Evolutionary conservation across 2,888 invertebrate genomes (phyloP), one percentile per base, ranked within the genome.

Genomic region (Lasiommata megera): DNA sequence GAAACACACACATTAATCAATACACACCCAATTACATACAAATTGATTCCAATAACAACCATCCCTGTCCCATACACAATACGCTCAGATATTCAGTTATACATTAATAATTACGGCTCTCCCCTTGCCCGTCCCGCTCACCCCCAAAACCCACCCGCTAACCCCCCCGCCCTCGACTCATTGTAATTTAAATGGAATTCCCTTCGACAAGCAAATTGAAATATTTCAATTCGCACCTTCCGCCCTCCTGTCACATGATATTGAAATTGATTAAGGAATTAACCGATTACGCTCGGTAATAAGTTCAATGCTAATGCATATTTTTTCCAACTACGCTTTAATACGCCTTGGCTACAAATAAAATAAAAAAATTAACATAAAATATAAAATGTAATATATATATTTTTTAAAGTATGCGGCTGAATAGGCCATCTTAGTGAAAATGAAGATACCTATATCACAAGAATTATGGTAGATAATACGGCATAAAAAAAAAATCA

Each of bases 161-260:
- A 60, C 51, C 58, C 61, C 64, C 51, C 58, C 66, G 58, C 60
- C 61, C 67, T 62, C 67, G 70, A 70, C 82, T 83, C 86, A 88
- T 88, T 89, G 88, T 88, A 86, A 88, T 88, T 88, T 88, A 88
- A 88, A 88, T 88, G 77, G 87, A 86, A 87, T 88, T 87, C 87
- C 82, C 81, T 79, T 71, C 85, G 80, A 84, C 87, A 84, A 84
- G 81, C 77, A 86, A 87, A 89, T 89, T 87, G 88, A 88, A 89
- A 89, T 89, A 88, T 88, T 87, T 87, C 87, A 86, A 87, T 88
- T 82, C 77, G 74, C 80, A 81, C 82, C 84, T 84, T 82, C 79
- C 77, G 75, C 73, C 70, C 63, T 60, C 67, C 77, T 74, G 62
- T 60, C 60, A 60, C 57, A 56, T 56, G 74, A 82, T 63, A 80